phyloP scores from a whole-genome alignment of 1,140 invertebrate genomes.

The Papilio machaon region DNA sequence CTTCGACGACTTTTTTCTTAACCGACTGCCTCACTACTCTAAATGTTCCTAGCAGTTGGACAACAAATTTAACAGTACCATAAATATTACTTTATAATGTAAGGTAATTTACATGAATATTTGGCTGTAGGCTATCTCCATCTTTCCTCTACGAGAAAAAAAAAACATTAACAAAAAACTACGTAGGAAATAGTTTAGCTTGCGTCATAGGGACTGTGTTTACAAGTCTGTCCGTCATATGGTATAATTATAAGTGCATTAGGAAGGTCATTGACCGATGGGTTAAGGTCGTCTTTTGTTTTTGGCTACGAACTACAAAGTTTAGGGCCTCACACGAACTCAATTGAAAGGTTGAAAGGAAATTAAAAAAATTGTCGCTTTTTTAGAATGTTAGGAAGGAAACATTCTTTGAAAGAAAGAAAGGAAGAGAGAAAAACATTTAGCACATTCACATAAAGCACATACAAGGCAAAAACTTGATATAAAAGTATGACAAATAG shows the following conservation, averaged over 20 bases:
- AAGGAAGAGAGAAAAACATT: too few relatives aligned
- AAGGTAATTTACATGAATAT: slow-evolving; percentile 1
- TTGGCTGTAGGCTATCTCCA: slow-evolving; percentile 16
- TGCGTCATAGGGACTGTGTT: slow-evolving; percentile 65
- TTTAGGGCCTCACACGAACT: slow-evolving; percentile 34
- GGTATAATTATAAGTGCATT: slow-evolving; percentile 76
- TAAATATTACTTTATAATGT: slow-evolving; percentile 2
- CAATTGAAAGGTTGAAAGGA: slow-evolving; percentile 20
- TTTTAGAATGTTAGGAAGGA: not conserved
- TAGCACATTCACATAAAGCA: too few relatives aligned
- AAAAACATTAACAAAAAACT: slow-evolving; percentile 12
- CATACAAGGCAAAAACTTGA: too few relatives aligned
- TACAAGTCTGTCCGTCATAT: slow-evolving; percentile 61
- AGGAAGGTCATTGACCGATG: slow-evolving; percentile 64
- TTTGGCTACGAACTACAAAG: slow-evolving; percentile 34
- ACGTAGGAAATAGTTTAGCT: slow-evolving; percentile 49
- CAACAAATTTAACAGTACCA: not conserved
- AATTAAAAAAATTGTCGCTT: not conserved
- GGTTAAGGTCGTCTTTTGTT: slow-evolving; percentile 62
- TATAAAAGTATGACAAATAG: too few relatives aligned
- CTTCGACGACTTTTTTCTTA: too few relatives aligned
- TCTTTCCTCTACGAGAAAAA: not conserved
- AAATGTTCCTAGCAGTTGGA: not conserved
- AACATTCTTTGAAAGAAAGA: too few relatives aligned
- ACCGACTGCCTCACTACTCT: not conserved